Evolutionary conservation across 2,113 vertebrate genomes (phyloP).

Genomic region (Sander vitreus): DNA sequence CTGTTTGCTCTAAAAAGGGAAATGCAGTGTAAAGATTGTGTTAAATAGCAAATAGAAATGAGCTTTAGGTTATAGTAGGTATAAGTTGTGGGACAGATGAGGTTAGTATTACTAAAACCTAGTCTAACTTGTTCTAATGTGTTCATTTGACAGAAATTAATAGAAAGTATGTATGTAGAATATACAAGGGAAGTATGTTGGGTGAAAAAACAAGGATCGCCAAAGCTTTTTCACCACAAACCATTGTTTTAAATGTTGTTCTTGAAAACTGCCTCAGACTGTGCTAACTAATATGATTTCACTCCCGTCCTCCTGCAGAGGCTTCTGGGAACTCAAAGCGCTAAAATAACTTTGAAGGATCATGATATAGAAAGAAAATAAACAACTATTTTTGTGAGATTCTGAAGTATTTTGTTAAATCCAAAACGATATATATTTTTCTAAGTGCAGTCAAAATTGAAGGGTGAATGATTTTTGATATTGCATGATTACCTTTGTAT

Average conservation of each 20-base stretch:
- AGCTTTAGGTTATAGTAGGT: neutral
- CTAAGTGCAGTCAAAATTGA: constrained; percentile 54
- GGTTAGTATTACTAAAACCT: constrained; percentile 17
- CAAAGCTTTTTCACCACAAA: constrained; percentile 38
- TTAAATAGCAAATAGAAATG: neutral
- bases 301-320: constrained; percentile 20
- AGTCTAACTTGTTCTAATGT: neutral
- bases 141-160: neutral
- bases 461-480: constrained; percentile 42
- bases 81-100: neutral
- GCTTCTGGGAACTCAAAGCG: constrained; percentile 28
- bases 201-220: constrained; percentile 21
- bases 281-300: constrained; percentile 32
- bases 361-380: constrained; percentile 27
- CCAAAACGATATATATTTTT: constrained; percentile 63
- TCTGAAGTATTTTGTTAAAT: constrained; percentile 56
- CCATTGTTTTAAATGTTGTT: constrained; percentile 37
- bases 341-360: constrained; percentile 38
- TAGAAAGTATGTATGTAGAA: neutral
- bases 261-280: constrained; percentile 45
- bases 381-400: constrained; percentile 10
- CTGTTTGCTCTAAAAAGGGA: neutral
- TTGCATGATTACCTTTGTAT: constrained; percentile 45
- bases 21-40: neutral
- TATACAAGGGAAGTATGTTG: constrained; percentile 40